phyloP scores from a whole-genome alignment of 2,113 vertebrate species.

The Brachyhypopomus gauderio region DNA sequence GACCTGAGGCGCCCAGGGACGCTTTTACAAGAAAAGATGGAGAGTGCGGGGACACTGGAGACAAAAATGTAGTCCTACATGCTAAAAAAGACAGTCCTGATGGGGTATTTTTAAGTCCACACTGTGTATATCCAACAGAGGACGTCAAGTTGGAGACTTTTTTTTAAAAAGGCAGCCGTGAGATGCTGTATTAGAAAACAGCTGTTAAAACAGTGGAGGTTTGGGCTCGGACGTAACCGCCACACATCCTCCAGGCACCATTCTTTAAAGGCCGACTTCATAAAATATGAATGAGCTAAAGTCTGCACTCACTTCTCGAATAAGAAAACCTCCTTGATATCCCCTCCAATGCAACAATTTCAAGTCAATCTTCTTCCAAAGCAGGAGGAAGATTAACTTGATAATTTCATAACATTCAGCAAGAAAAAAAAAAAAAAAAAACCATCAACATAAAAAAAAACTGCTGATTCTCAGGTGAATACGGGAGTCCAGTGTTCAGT shows the following conservation, averaged over 20 bases:
- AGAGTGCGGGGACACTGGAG: not conserved
- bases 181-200: conserved; percentile 35
- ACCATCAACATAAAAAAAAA: not conserved
- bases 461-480: not conserved
- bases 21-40: not conserved
- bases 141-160: not conserved
- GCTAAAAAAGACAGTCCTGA: not conserved
- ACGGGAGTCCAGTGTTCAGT: not conserved
- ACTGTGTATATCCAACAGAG: no score
- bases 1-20: not conserved
- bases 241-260: conserved; percentile 21
- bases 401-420: conserved; percentile 6
- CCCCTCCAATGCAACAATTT: not conserved
- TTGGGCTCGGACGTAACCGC: conserved; percentile 20
- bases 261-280: conserved; percentile 21
- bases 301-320: conserved; percentile 25
- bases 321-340: conserved; percentile 4
- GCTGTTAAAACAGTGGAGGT: conserved; percentile 10
- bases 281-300: conserved; percentile 37
- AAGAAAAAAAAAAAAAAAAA: not conserved
- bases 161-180: conserved; percentile 7
- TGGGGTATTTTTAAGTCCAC: no score
- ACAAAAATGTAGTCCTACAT: not conserved
- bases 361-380: conserved; percentile 20
- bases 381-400: no score